phyloP scores from a whole-genome alignment of 2,797 vertebrate species.

The Silurus lanzhouensis region DNA sequence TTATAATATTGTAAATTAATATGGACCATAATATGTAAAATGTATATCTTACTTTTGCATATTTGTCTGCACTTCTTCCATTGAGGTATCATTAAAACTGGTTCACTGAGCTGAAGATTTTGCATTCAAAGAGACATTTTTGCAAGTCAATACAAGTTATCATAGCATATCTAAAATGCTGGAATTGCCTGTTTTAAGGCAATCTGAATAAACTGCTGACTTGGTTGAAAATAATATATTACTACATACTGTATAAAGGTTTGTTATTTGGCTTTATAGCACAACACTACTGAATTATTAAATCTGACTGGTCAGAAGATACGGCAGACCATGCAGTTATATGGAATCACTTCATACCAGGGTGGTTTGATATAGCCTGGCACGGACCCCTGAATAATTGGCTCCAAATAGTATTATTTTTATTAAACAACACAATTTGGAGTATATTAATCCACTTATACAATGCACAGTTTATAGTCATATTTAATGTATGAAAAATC shows the following conservation, averaged over 20 bases:
- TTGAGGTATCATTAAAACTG: neutral
- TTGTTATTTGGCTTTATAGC: neutral
- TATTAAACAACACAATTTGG: neutral
- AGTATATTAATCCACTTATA: neutral
- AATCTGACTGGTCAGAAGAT: neutral
- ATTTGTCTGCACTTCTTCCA: neutral
- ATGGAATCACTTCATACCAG: neutral
- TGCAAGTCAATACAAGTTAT: neutral
- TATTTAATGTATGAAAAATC: neutral
- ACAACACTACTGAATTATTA: neutral
- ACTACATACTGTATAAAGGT: neutral
- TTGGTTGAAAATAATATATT: neutral
- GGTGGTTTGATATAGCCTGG: neutral
- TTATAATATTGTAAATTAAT: neutral
- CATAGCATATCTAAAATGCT: neutral
- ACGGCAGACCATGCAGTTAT: neutral
- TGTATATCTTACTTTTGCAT: neutral
- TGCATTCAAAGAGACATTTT: neutral
- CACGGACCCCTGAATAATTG: neutral
- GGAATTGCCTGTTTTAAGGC: neutral
- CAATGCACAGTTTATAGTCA: neutral
- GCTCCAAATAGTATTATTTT: neutral
- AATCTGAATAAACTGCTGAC: neutral
- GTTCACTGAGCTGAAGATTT: neutral
- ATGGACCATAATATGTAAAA: neutral